Evolutionary conservation across 2,113 vertebrate species (phyloP), one percentile per base, ranked within the genome.

Genomic region (Perca schrenkii): DNA sequence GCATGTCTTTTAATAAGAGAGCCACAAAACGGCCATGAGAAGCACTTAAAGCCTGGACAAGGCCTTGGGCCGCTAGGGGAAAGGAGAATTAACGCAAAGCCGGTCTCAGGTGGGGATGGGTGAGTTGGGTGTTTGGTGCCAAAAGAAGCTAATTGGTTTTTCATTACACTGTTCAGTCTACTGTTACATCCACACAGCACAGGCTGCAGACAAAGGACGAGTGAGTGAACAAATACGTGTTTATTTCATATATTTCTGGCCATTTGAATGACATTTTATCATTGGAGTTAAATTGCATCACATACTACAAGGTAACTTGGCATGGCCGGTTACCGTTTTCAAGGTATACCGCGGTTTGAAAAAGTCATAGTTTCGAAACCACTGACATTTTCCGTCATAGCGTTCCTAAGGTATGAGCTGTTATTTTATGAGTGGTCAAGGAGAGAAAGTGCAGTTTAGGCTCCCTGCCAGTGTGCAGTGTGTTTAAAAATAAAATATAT

Each of bases 1-100:
- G 96, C 96, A 94, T 90, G 89, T 95, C 91, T 91, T 86, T 93
- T 91, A 86, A 87, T 79, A 83, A 80, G 83, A 77, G 40, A 72
- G 43, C 36, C 36, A 77, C 72, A 71, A 70, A 74, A 75, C 2
- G 66, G 47, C 66, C 56, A 43, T 17, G 61, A 79, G 75, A 49
- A 73, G 66, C 71, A 31, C 75, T 74, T 68, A 47, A 53, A 47
- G 69, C 14, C 31, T 6, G 43, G 40, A 57, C 8, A 25, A 82
- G 66, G 82, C 79, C 76, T 83, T 74, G 70, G 22, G 50, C 40
- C 17, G 8, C 66, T 3, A 13, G 15, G 52, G 57, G 54, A 70
- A 58, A 53, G 53, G 28, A 65, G 66, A 81, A 77, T 74, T 52
- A 69, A 75, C 66, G 57, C 2, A 1, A 28, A 60, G 46, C 65